Conservation (phyloP, 1,140 invertebrate genomes). For the Drosophila fuyamai region DNA sequence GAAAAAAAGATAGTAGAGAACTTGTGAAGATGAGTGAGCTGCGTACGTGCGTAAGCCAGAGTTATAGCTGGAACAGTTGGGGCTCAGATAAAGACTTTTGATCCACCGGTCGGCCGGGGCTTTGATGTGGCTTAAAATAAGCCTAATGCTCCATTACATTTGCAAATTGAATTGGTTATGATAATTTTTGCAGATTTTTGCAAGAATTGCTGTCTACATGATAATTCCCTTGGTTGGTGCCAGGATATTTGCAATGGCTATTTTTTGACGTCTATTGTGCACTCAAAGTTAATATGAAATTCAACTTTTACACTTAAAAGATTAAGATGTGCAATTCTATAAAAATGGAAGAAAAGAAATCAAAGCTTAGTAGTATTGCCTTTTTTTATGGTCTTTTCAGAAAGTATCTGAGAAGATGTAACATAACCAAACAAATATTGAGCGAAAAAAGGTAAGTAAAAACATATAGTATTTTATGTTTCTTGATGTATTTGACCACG, state of each 20-base stretch:
- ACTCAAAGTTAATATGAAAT: not conserved
- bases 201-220: not conserved
- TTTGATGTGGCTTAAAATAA: constrained; percentile 48
- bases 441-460: no score
- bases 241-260: not conserved
- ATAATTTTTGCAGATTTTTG: constrained; percentile 9
- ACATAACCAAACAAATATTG: no score
- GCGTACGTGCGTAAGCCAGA: constrained; percentile 77
- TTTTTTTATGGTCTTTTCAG: no score
- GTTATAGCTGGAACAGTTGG: constrained; percentile 32
- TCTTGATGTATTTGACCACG: no score
- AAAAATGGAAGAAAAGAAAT: no score
- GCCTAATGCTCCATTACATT: constrained; percentile 40
- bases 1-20: constrained; percentile 42
- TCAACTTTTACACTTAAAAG: not conserved
- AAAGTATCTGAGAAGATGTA: no score
- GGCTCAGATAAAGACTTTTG: constrained; percentile 20
- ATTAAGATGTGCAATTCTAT: not conserved
- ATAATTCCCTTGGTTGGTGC: not conserved
- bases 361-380: no score
- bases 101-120: constrained; percentile 41
- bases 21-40: constrained; percentile 63
- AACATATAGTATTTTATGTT: no score
- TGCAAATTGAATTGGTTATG: constrained; percentile 18
- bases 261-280: not conserved